Evolutionary conservation across 2,113 vertebrate genomes (phyloP).

Genomic region (Equus przewalskii): DNA sequence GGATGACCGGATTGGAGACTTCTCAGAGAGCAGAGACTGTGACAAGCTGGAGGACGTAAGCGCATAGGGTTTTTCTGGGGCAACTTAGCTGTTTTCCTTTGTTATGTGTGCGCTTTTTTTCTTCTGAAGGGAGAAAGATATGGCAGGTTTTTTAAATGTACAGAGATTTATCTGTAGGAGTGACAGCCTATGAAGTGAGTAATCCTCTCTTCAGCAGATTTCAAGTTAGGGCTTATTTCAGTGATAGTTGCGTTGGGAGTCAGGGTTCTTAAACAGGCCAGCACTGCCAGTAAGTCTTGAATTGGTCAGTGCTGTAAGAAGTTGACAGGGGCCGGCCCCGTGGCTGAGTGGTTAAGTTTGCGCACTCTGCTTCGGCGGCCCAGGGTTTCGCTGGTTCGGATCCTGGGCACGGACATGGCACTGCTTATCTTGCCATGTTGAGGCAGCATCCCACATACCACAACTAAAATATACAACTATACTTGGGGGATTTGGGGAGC

Average conservation of each 20-base stretch:
- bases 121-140: background rate
- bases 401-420: no score
- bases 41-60: conserved; percentile 94
- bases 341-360: no score
- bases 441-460: no score
- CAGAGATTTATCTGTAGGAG: background rate
- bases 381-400: no score
- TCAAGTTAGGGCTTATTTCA: background rate
- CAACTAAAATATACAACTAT: no score
- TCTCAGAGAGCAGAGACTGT: conserved; percentile 94
- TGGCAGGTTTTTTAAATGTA: background rate
- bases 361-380: no score
- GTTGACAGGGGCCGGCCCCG: background rate
- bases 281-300: background rate
- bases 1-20: conserved; percentile 95
- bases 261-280: background rate
- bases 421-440: no score
- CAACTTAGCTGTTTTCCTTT: background rate
- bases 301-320: background rate
- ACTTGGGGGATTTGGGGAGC: no score
- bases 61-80: background rate
- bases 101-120: background rate
- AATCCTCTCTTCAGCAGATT: conserved; percentile 21
- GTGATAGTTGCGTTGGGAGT: background rate
- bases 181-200: background rate